These are phyloP conservation scores for Chorisops tibialis DNA, from an alignment of 2,888 invertebrate genomes.

Conservation along the genomic window DNA sequence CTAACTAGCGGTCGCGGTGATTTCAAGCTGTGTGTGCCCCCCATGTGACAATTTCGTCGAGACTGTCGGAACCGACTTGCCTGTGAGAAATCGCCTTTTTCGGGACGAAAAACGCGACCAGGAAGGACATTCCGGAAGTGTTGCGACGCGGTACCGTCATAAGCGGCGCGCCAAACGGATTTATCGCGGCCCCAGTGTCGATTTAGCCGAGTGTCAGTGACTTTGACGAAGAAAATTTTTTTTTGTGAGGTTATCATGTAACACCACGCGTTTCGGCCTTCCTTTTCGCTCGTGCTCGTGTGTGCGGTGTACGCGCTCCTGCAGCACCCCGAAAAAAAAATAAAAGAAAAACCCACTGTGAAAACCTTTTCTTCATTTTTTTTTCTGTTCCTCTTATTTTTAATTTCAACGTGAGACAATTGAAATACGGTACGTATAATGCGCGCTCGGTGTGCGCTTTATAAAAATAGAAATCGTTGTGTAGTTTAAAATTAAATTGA, in stretches of 20 bases:
- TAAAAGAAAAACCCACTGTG: too few species aligned
- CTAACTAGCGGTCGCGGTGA: constrained; percentile 19
- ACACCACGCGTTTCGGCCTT: constrained; percentile 16
- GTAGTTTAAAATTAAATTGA: constrained; percentile 12
- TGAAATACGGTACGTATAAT: constrained; percentile 1
- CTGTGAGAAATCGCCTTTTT: neutral
- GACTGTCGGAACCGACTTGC: neutral
- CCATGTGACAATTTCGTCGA: constrained; percentile 23
- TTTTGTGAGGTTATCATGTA: constrained; percentile 24
- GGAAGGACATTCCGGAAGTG: neutral
- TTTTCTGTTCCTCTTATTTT: neutral
- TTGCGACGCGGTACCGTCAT: neutral
- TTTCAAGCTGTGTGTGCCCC: neutral
- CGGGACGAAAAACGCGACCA: constrained; percentile 1
- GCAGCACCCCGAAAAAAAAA: too few species aligned
- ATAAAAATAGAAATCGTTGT: constrained; percentile 18
- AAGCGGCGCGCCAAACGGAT: neutral
- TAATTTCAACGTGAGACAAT: constrained; percentile 2
- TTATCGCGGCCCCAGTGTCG: neutral
- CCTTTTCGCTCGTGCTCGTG: neutral
- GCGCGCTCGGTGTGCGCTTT: neutral
- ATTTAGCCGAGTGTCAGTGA: constrained; percentile 18
- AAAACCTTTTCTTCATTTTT: too few species aligned
- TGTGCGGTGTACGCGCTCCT: neutral
- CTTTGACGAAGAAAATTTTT: constrained; percentile 3